These are phyloP conservation scores for Fragum fragum DNA, from an alignment of 2,888 invertebrate genomes.

Conservation along the genomic window DNA sequence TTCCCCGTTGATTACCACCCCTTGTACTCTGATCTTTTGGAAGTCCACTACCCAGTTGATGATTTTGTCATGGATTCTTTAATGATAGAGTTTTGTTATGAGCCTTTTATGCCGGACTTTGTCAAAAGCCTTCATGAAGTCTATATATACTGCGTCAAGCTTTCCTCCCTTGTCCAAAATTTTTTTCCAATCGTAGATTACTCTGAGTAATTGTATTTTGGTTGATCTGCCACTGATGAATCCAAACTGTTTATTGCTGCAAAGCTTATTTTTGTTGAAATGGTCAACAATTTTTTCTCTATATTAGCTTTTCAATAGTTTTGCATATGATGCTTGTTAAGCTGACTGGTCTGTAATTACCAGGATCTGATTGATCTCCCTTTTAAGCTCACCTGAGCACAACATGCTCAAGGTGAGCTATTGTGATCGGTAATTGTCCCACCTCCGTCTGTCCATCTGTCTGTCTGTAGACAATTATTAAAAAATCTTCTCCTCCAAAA, in stretches of 20 bases:
- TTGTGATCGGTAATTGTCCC: too few relatives aligned
- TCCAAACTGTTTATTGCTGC: background rate
- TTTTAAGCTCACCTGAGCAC: too few relatives aligned
- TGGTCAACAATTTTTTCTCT: constrained; percentile 29
- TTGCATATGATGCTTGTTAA: constrained; percentile 9
- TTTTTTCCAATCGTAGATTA: background rate
- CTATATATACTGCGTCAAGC: background rate
- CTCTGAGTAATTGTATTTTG: background rate
- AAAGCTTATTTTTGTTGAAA: constrained; percentile 20
- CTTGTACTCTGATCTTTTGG: background rate
- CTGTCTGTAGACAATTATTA: too few relatives aligned
- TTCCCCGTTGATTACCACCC: background rate
- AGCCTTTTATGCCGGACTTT: constrained; percentile 14
- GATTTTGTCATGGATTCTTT: background rate
- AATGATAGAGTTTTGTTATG: background rate
- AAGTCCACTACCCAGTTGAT: background rate
- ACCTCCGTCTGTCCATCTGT: too few relatives aligned
- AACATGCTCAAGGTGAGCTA: too few relatives aligned
- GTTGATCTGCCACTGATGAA: constrained; percentile 1
- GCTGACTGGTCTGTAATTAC: constrained; percentile 5
- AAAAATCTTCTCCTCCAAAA: too few relatives aligned
- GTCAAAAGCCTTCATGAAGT: constrained; percentile 31
- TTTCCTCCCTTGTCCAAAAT: constrained; percentile 5
- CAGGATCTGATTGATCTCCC: background rate
- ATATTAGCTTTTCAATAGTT: constrained; percentile 31